A percentile compares a stretch with the other conserved stretches of the same genome.
Conservation (phyloP, 1,140 invertebrate genomes). For the Vollenhovia emeryi region DNA sequence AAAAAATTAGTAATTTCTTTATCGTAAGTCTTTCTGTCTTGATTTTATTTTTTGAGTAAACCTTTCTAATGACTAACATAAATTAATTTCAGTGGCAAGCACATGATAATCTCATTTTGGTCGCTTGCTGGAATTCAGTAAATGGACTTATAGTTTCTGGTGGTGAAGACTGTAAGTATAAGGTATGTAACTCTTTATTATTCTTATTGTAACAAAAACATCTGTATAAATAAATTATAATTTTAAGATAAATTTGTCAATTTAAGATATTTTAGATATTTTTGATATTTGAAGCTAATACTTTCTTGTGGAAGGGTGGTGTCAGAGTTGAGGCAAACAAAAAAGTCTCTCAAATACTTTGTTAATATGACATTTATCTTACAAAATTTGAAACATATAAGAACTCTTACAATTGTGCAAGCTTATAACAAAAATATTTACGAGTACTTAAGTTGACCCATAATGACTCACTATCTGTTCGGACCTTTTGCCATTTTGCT, state of each 20-base stretch:
- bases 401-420: too few species aligned
- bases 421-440: too few species aligned
- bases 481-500: too few species aligned
- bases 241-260: background rate
- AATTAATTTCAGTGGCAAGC: slow-evolving; percentile 94
- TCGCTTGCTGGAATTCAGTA: slow-evolving; percentile 95
- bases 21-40: background rate
- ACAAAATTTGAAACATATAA: too few species aligned
- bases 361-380: too few species aligned
- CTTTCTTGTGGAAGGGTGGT: too few species aligned
- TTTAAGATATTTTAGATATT: background rate
- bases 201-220: background rate
- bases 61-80: slow-evolving; percentile 7
- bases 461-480: too few species aligned
- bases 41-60: background rate
- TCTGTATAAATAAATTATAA: background rate
- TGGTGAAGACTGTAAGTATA: slow-evolving; percentile 97
- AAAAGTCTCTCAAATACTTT: too few species aligned
- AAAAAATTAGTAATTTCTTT: background rate
- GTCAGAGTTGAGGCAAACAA: too few species aligned
- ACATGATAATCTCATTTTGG: slow-evolving; percentile 96
- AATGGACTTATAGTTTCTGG: slow-evolving; percentile 96
- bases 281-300: too few species aligned
- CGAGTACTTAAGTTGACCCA: too few species aligned
- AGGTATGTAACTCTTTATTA: slow-evolving; percentile 84